Base-by-base conservation (phyloP, 2,797 vertebrate species). In the Oreochromis mossambicus region DNA sequence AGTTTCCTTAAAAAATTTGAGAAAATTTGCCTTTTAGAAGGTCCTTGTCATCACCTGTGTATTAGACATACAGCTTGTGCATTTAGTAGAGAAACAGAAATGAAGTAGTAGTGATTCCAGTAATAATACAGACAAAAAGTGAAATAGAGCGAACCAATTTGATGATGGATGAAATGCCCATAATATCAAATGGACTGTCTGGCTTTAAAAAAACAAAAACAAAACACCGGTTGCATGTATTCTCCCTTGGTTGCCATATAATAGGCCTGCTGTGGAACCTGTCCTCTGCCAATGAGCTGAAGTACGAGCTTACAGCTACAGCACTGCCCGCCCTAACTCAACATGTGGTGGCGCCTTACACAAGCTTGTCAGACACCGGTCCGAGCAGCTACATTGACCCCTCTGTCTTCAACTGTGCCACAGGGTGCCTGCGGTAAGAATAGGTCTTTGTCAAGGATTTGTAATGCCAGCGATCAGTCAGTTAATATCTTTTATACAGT, bases 211-310 rank as follows among this genome's bases (percentile, higher is more conserved):
- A 32, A 58, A 56, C 17, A 26, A 3, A 32, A 32, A 32, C 55
- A 0, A 58, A 5, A 34, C 46, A 1, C 6, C 29, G 11, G 2
- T 24, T 51, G 52, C 38, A 26, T 51, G 3, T 12, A 9, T 0
- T 32, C 7, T 36, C n/a, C 52, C n/a, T 77, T 26, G 6, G 2
- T 7, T 63, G 55, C 17, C 5, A 1, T 63, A 2, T 48, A 26
- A 6, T 75, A 99, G 98, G 98, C 21, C 94, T 99, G 82, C 96
- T 99, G n/a, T 99, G 98, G 98, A 99, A 99, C 94, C 90, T 99
- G 88, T 99, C 98, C 6, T 98, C 98, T 13, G 95, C 95, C 0
- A 97, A 98, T 0, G 92, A 95, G 26, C 92, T 99, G 36, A 99
- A 98, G 92, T 86, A 88, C 11, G 96, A 97, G 61, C 95, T 99